A percentile compares a stretch with the other conserved stretches of the same genome.
phyloP scores from a whole-genome alignment of 2,797 vertebrate species.

The Meda fulgida region DNA sequence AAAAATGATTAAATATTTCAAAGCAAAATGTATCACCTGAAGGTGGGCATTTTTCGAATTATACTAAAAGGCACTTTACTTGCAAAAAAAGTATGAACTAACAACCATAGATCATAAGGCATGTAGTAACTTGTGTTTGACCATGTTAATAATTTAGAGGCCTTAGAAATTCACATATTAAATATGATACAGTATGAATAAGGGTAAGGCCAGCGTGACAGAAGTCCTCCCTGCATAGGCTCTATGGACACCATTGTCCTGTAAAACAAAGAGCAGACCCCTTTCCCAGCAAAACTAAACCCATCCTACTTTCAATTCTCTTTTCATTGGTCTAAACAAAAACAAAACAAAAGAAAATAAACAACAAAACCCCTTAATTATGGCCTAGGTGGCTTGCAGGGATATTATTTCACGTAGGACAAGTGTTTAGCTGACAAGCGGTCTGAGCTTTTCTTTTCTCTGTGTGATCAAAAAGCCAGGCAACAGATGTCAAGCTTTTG shows the following conservation, averaged over 20 bases:
- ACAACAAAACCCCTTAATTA: slow-evolving; percentile 64
- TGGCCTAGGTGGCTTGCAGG: slow-evolving; percentile 79
- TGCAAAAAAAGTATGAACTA: background rate
- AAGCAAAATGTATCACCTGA: background rate
- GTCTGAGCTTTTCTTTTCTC: slow-evolving; percentile 70
- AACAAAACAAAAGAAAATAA: slow-evolving; percentile 59
- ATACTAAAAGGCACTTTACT: background rate
- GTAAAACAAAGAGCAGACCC: slow-evolving; percentile 50
- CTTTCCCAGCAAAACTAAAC: slow-evolving; percentile 68
- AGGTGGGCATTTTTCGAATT: background rate
- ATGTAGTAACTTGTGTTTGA: background rate
- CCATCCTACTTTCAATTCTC: slow-evolving; percentile 73
- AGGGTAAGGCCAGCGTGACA: slow-evolving; percentile 37
- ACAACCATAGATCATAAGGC: background rate
- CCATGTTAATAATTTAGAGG: slow-evolving; percentile 1
- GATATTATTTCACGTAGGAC: slow-evolving; percentile 78
- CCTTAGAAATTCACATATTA: background rate
- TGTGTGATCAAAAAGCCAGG: slow-evolving; percentile 75
- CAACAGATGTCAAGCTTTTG: slow-evolving; percentile 84
- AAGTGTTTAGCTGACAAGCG: slow-evolving; percentile 72
- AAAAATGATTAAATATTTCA: background rate
- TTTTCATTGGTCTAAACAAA: slow-evolving; percentile 59
- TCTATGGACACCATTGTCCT: slow-evolving; percentile 54
- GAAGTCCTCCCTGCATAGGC: slow-evolving; percentile 39
- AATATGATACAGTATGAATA: slow-evolving; percentile 17